A percentile compares a stretch with the other conserved stretches of the same genome.
These are phyloP conservation scores for Matsumurasca onukii DNA, from an alignment of 1,140 invertebrate species.

Conservation along the genomic window DNA sequence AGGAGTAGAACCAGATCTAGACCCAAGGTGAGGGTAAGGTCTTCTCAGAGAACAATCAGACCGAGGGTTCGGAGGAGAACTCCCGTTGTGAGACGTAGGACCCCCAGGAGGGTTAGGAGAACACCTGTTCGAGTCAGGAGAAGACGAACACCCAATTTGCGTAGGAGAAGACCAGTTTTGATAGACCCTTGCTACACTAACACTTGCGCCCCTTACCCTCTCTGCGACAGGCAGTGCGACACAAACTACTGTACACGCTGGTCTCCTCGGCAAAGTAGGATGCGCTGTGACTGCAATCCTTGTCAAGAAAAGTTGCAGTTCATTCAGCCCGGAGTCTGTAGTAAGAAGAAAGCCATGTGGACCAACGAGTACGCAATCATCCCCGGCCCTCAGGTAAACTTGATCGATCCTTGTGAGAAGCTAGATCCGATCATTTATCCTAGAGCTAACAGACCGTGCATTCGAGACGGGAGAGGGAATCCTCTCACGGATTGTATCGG, in stretches of 20 bases:
- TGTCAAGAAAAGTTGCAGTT: neutral
- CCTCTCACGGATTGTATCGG: constrained; percentile 18
- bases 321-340: constrained; percentile 8
- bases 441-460: constrained; percentile 9
- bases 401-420: constrained; percentile 14
- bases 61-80: neutral
- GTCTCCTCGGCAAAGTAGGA: neutral
- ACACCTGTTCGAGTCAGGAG: neutral
- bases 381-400: neutral
- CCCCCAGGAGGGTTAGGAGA: neutral
- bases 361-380: constrained; percentile 20
- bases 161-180: neutral
- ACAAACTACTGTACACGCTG: too few species aligned
- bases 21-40: neutral
- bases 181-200: neutral
- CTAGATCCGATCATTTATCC: constrained; percentile 9
- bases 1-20: neutral
- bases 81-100: neutral
- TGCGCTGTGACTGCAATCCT: neutral
- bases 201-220: neutral
- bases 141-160: neutral
- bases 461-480: constrained; percentile 10
- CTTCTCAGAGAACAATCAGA: neutral
- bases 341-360: neutral
- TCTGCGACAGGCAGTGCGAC: neutral